phyloP scores from a whole-genome alignment of 2,797 vertebrate genomes.

The Bryconaethiops microstoma region DNA sequence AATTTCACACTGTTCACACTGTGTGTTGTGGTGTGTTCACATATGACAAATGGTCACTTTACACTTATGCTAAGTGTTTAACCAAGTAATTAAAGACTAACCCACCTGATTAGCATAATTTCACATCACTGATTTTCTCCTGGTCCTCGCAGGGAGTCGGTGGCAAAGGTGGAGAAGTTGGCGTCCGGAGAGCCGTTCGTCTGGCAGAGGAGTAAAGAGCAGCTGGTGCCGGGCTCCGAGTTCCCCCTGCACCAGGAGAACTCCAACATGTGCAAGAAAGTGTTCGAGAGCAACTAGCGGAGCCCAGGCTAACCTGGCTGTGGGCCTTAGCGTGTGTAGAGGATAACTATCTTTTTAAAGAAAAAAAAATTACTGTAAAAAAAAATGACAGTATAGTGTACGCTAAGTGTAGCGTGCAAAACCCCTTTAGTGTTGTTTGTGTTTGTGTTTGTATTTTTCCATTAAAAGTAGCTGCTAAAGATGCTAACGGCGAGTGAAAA shows the following conservation, averaged over 20 bases:
- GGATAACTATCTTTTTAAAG: too few species aligned
- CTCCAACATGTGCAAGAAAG: conserved; percentile 94
- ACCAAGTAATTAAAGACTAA: too few species aligned
- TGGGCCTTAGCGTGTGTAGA: not conserved
- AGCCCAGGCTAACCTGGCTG: not conserved
- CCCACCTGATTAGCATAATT: not conserved
- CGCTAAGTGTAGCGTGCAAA: not conserved
- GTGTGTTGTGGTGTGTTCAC: too few species aligned
- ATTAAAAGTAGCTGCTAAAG: not conserved
- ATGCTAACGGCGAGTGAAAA: not conserved
- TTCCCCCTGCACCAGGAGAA: conserved; percentile 97
- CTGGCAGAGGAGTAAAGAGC: conserved; percentile 75
- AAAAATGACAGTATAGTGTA: not conserved
- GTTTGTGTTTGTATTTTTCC: not conserved
- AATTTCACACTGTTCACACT: too few species aligned
- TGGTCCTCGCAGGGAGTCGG: conserved; percentile 72
- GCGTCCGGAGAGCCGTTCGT: conserved; percentile 79
- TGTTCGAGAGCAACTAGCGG: conserved; percentile 80
- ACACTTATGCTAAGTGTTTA: too few species aligned
- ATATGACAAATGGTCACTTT: too few species aligned
- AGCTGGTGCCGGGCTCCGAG: conserved; percentile 82
- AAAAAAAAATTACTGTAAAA: too few species aligned
- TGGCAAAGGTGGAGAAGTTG: conserved; percentile 86
- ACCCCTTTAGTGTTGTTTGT: not conserved
- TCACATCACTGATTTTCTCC: not conserved